Conservation (phyloP, 2,113 vertebrate genomes). For the Pachyramphus minor region DNA sequence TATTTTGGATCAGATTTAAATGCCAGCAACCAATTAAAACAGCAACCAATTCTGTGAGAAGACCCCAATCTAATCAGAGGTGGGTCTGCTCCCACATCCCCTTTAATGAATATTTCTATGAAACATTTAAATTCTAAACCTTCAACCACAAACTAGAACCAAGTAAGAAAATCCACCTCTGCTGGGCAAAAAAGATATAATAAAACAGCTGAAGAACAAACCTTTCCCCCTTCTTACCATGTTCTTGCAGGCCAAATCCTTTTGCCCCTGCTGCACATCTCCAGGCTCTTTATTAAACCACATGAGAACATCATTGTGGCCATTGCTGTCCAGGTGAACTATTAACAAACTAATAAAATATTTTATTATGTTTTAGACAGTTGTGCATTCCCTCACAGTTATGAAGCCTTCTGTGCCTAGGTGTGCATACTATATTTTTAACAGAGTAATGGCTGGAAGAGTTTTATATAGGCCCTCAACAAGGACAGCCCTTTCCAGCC, state of each 20-base stretch:
- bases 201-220: background rate
- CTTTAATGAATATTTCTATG: background rate
- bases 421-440: background rate
- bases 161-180: background rate
- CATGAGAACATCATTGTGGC: accelerated
- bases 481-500: background rate
- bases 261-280: background rate
- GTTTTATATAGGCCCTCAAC: background rate
- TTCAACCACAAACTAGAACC: background rate
- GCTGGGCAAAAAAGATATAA: background rate
- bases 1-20: background rate
- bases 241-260: background rate
- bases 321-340: background rate
- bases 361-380: background rate
- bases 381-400: background rate
- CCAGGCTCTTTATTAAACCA: background rate
- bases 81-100: background rate
- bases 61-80: background rate
- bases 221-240: background rate
- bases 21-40: too few species aligned
- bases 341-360: background rate
- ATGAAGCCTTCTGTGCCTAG: background rate
- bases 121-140: background rate
- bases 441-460: background rate
- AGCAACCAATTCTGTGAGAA: background rate